Evolutionary conservation across 2,113 vertebrate species (phyloP).

Genomic region (Malurus elegans): DNA sequence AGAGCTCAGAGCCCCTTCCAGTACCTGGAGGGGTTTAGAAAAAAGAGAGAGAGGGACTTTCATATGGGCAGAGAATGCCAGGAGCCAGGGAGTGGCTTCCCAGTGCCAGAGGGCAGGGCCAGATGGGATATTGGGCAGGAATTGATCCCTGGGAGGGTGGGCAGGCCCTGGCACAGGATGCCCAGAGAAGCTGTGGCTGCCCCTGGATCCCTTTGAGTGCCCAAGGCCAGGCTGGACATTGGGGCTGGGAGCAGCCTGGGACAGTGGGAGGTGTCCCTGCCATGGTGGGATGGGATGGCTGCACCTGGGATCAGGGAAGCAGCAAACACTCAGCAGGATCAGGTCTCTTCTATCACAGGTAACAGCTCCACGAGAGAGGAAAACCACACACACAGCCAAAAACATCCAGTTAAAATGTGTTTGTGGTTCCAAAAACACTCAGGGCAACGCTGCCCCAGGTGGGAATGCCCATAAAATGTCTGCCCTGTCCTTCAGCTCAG

Average conservation of each 20-base stretch:
- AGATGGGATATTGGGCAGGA: not conserved
- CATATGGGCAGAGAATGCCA: not conserved
- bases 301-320: not conserved
- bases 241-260: not conserved
- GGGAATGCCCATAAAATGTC: not conserved
- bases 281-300: not conserved
- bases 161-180: not conserved
- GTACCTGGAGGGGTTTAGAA: not conserved
- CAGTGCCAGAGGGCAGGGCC: not conserved
- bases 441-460: not conserved
- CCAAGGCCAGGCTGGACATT: not conserved
- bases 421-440: not conserved
- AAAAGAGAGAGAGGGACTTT: not conserved
- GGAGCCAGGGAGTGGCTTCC: not conserved
- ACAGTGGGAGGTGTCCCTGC: not conserved
- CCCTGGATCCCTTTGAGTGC: not conserved
- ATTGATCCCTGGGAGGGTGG: not conserved
- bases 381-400: rapidly evolving
- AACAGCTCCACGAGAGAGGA: not conserved
- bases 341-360: not conserved
- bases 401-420: not conserved
- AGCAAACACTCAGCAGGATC: not conserved
- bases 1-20: not conserved
- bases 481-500: not conserved
- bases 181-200: not conserved